Evolutionary conservation across 2,888 invertebrate genomes (phyloP), one percentile per base, ranked within the genome.

Genomic region (Ypsolopha sequella): DNA sequence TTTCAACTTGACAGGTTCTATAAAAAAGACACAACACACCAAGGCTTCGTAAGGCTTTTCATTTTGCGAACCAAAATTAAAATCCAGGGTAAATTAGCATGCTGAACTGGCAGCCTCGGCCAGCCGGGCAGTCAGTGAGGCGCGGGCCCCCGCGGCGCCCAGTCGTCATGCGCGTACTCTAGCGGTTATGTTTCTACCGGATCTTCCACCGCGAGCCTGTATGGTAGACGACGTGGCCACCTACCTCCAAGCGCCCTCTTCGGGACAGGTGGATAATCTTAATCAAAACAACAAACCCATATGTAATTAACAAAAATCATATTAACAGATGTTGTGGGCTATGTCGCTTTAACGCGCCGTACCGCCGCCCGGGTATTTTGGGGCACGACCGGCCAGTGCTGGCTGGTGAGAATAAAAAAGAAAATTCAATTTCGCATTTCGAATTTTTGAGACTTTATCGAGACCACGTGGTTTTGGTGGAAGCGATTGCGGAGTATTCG

Each of bases 191-290:
- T 95, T 95, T 90, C 95, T 95, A 91, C 95, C 95, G 88, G 95
- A 95, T 88, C 92, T 94, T 80, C 90, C 95, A 80, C 87, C 92
- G 89, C 92, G 95, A 90, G 94, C 94, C 93, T 95, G 95, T 91
- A 95, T 95, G 95, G 95, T 95, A 92, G 95, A 95, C 92, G 95
- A 95, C 93, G 95, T 95, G 88, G 94, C 95, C 87, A 94, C 95
- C 85, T 95, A 95, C 90, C 92, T 95, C 79, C 95, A 95, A 91
- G 94, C 95, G 89, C 95, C 95, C 90, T 95, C 95, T 89, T 94
- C 95, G 89, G 95, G 95, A 92, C 95, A 95, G 95, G 95, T 95
- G 91, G 89, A 80, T 84, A 85, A 79, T 80, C 77, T 79, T 68
- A 80, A 81, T 81, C 81, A 50, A 52, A 81, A 82, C 80, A 82